A percentile compares a stretch with the other conserved stretches of the same genome.
Conservation (phyloP, 2,113 vertebrate species). For the Sphaerodactylus townsendi region DNA sequence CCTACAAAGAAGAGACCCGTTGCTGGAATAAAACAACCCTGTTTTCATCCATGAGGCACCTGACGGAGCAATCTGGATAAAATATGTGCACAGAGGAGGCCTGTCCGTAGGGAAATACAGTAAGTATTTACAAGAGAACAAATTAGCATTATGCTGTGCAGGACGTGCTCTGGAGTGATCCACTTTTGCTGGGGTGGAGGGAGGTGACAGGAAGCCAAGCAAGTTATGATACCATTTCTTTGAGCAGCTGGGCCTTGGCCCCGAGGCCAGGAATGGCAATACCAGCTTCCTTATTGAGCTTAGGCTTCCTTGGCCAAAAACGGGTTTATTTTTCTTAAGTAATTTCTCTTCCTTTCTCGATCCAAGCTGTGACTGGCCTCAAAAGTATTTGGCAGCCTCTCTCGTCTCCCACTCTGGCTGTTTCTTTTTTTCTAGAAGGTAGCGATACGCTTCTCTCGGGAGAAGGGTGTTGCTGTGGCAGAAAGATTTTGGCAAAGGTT, state of each 20-base stretch:
- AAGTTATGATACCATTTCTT: conserved; percentile 13
- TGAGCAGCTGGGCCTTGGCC: conserved; percentile 64
- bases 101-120: background rate
- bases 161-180: conserved; percentile 1
- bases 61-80: background rate
- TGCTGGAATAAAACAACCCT: background rate
- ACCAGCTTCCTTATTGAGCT: conserved; percentile 64
- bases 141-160: conserved; percentile 5
- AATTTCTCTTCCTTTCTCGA: conserved; percentile 45
- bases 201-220: conserved; percentile 15
- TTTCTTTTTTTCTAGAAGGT: conserved; percentile 45
- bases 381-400: conserved; percentile 55
- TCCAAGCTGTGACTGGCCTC: conserved; percentile 60
- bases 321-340: conserved; percentile 58
- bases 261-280: conserved; percentile 68
- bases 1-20: background rate
- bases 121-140: background rate
- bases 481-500: conserved; percentile 40
- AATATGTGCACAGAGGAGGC: background rate
- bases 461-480: conserved; percentile 60
- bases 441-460: conserved; percentile 42
- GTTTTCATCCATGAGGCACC: background rate
- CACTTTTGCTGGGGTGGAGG: background rate
- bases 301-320: conserved; percentile 68
- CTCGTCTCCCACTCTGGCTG: conserved; percentile 28